Conservation (phyloP, 1,140 invertebrate species). For the Megalonaias nervosa region DNA sequence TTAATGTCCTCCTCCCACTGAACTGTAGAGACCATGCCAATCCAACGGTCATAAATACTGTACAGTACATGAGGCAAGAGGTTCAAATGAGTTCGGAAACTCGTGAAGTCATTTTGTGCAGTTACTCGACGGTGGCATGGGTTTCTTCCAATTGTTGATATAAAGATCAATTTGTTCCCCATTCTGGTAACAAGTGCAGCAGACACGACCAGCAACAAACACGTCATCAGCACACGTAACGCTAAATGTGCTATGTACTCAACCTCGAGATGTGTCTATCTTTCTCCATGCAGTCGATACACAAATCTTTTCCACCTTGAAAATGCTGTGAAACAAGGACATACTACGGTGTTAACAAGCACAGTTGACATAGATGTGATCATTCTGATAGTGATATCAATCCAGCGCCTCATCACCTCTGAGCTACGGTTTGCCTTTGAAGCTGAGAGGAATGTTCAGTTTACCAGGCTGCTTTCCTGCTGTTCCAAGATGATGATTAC, state of each 20-base stretch:
- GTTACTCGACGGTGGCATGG: too few relatives aligned
- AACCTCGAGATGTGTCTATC: background rate
- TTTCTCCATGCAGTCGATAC: conserved; percentile 44
- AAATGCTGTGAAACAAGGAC: conserved; percentile 36
- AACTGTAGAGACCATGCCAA: too few relatives aligned
- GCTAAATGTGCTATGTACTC: background rate
- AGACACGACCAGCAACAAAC: background rate
- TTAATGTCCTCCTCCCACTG: conserved; percentile 1
- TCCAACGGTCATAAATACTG: too few relatives aligned
- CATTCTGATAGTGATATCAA: conserved; percentile 34
- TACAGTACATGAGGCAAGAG: too few relatives aligned
- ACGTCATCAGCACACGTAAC: background rate
- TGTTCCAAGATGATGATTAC: conserved; percentile 19
- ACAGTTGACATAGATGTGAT: conserved; percentile 56
- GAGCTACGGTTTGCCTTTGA: conserved; percentile 41
- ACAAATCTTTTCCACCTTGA: conserved; percentile 35
- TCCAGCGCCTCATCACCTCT: conserved; percentile 2
- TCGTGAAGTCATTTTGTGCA: too few relatives aligned
- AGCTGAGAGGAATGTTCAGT: conserved; percentile 18
- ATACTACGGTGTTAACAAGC: conserved; percentile 33
- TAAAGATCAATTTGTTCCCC: conserved; percentile 16
- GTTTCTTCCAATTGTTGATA: too few relatives aligned
- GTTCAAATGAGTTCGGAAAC: too few relatives aligned
- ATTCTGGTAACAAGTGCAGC: conserved; percentile 1
- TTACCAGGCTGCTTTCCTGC: conserved; percentile 34